Conservation (phyloP, 2,888 invertebrate genomes). For the Pantelozetes paolii region DNA sequence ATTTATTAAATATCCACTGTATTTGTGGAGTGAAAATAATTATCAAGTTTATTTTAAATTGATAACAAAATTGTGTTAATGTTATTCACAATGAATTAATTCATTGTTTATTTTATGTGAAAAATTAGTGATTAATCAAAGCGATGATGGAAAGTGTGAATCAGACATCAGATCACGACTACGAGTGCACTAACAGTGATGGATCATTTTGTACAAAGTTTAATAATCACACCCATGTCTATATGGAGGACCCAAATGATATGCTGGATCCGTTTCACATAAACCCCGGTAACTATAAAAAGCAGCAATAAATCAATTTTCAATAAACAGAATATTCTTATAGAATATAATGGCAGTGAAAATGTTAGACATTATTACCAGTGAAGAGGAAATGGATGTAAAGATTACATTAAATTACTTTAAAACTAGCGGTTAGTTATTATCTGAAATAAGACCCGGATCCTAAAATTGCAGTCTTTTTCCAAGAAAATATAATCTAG, state of each 20-base stretch:
- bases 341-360: background rate
- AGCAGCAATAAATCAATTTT: too few relatives aligned
- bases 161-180: background rate
- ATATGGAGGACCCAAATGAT: constrained; percentile 47
- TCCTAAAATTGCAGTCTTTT: too few relatives aligned
- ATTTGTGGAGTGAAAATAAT: too few relatives aligned
- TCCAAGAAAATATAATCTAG: too few relatives aligned
- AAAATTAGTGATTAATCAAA: background rate
- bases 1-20: too few relatives aligned
- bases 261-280: constrained; percentile 48
- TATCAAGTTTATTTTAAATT: too few relatives aligned
- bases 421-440: too few relatives aligned
- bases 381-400: too few relatives aligned
- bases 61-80: background rate
- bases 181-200: background rate
- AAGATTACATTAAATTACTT: too few relatives aligned
- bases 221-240: constrained; percentile 35
- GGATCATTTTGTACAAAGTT: background rate
- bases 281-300: constrained; percentile 41
- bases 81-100: background rate
- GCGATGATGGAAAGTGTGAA: background rate
- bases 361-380: background rate
- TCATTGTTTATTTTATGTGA: background rate
- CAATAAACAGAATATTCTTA: too few relatives aligned
- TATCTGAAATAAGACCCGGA: too few relatives aligned